Evolutionary conservation across 2,888 invertebrate species (phyloP), one percentile per base, ranked within the genome.

Genomic region (Ganaspis brasiliensis): DNA sequence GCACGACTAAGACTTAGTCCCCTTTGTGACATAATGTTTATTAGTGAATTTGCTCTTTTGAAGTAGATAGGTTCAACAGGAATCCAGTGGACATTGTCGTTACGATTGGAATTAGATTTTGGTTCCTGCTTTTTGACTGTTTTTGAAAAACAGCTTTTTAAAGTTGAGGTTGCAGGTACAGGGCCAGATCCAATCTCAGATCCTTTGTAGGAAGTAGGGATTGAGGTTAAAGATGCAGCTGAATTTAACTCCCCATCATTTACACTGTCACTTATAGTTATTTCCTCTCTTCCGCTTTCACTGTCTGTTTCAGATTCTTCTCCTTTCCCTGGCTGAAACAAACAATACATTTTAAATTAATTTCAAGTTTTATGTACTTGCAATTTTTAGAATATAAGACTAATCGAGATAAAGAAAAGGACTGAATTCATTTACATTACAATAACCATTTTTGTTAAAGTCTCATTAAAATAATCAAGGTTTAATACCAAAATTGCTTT

Each of bases 121-220:
- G 14, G 19, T 35, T 35, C n/a, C n/a, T n/a, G 0, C 16, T 61
- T 61, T 35, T 1, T 37, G 12, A 35, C 9, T 4, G 75, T 56
- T n/a, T 8, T 55, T 14, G 74, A 71, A 0, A 77, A 72, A 10
- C 76, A 61, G 14, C 75, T 72, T 4, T 63, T 76, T 1, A 75
- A 26, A 0, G 59, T 57, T 0, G 81, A 70, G 0, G 86, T 81
- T 16, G 40, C 75, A 1, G 21, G 74, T 0, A 79, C 82, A 2
- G 73, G 75, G 5, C 84, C 84, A 77, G 80, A 81, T 37, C 63
- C 78, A 67, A 80, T 86, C 57, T 87, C 86, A 0, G 82, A 81
- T 3, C 83, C 84, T 37, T 85, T 82, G 24, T 73, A 74, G 1
- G 85, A 88, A 2, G 82, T 74, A 5, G 83, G 81, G 5, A 79